A percentile compares a stretch with the other conserved stretches of the same genome.
Conservation (phyloP, 2,797 vertebrate genomes). For the Heteromormyrus szaboi region DNA sequence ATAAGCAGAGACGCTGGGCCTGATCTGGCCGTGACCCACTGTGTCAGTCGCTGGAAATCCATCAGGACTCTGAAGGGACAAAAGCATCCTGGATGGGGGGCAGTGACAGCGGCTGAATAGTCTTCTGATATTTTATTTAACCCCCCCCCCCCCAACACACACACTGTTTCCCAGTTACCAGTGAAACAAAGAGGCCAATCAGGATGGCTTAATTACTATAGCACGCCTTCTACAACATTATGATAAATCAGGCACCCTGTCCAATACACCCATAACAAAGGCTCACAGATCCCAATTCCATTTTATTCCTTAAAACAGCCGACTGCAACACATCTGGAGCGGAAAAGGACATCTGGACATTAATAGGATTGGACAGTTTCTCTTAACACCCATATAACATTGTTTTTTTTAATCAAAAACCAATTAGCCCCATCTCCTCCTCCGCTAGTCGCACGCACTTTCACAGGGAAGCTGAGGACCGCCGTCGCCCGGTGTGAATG, state of each 20-base stretch:
- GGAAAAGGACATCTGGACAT: slow-evolving; percentile 17
- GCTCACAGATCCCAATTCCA: neutral
- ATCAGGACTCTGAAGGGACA: neutral
- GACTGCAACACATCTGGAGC: neutral
- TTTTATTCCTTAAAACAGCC: neutral
- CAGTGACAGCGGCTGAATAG: neutral
- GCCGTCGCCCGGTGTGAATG: slow-evolving; percentile 13
- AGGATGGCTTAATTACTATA: neutral
- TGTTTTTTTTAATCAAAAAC: slow-evolving; percentile 33
- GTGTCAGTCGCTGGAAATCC: neutral
- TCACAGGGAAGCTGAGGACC: neutral
- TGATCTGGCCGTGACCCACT: neutral
- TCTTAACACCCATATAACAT: slow-evolving; percentile 27
- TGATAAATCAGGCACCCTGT: neutral
- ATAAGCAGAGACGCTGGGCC: neutral
- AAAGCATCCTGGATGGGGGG: neutral
- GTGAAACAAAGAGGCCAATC: neutral
- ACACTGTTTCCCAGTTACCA: neutral
- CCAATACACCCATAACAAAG: neutral
- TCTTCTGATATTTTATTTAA: neutral
- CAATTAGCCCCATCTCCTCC: slow-evolving; percentile 31
- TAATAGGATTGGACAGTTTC: slow-evolving; percentile 27
- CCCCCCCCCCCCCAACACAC: neutral
- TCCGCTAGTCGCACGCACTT: slow-evolving; percentile 14
- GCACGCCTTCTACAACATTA: neutral